These are phyloP conservation scores for Rhyzopertha dominica DNA, from an alignment of 1,140 invertebrate genomes.

Conservation along the genomic window DNA sequence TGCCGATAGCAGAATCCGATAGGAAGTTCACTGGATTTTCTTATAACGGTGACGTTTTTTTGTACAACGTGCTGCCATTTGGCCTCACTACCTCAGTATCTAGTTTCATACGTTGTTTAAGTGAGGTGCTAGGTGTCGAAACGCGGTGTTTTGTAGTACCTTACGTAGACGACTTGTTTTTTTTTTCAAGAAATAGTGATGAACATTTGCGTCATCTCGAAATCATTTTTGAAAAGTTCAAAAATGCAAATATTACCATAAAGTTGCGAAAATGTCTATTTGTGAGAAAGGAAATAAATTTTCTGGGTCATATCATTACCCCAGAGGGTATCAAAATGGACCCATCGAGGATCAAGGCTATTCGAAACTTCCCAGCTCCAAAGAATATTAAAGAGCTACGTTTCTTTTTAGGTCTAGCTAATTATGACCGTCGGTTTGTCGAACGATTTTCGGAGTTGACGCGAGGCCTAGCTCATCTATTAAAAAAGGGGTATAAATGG, in stretches of 20 bases:
- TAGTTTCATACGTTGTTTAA: conserved; percentile 1
- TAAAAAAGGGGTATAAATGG: conserved; percentile 16
- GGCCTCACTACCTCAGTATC: not conserved
- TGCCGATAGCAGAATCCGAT: conserved; percentile 1
- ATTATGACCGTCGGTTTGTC: conserved; percentile 7
- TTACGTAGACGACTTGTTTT: conserved; percentile 10
- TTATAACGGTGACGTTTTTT: conserved; percentile 1
- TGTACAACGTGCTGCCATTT: conserved; percentile 11
- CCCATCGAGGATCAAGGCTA: conserved; percentile 1
- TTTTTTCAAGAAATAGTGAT: conserved; percentile 1
- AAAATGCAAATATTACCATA: conserved; percentile 1
- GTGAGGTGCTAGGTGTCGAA: conserved; percentile 1
- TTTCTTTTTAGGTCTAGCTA: conserved; percentile 8
- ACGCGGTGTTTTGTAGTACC: not conserved
- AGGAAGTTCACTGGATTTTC: conserved; percentile 10
- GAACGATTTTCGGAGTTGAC: conserved; percentile 8
- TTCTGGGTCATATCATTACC: conserved; percentile 1
- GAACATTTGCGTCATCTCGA: conserved; percentile 4
- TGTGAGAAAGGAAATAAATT: not conserved
- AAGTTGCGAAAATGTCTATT: too few relatives aligned
- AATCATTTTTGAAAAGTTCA: conserved; percentile 8
- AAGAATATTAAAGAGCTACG: conserved; percentile 9
- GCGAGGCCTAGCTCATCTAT: not conserved
- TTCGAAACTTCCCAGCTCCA: conserved; percentile 5
- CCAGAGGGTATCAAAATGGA: conserved; percentile 1